Conservation (phyloP, 2,113 vertebrate genomes). For the Petromus typicus region DNA sequence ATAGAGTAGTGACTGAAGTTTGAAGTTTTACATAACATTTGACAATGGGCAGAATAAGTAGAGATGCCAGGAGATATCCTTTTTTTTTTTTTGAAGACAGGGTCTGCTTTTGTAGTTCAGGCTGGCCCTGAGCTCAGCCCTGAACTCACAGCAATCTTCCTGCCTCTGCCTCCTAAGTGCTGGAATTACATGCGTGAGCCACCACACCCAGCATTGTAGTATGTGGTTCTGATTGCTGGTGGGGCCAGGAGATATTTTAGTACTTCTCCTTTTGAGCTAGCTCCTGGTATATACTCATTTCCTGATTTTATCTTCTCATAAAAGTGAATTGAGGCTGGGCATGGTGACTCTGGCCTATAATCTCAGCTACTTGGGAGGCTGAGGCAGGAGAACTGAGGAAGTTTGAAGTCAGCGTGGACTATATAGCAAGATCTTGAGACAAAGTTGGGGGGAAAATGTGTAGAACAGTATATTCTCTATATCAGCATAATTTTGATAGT, state of each 20-base stretch:
- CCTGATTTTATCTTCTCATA: constrained; percentile 30
- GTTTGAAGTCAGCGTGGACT: not conserved
- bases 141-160: no score
- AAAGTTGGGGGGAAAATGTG: not conserved
- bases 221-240: no score
- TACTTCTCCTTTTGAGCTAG: not conserved
- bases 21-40: not conserved
- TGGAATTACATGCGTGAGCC: no score
- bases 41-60: not conserved
- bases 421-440: not conserved
- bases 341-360: not conserved
- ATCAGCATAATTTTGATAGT: not conserved
- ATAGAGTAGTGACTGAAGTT: not conserved
- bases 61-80: not conserved
- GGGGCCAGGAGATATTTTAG: not conserved
- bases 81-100: no score
- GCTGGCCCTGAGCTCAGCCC: no score
- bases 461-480: not conserved
- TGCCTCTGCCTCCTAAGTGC: no score
- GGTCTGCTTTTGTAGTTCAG: no score
- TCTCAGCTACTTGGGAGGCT: not conserved
- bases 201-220: no score
- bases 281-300: not conserved
- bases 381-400: not conserved
- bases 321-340: not conserved